Evolutionary conservation across 2,797 vertebrate species (phyloP).

Genomic region (Acanthurus tractus): DNA sequence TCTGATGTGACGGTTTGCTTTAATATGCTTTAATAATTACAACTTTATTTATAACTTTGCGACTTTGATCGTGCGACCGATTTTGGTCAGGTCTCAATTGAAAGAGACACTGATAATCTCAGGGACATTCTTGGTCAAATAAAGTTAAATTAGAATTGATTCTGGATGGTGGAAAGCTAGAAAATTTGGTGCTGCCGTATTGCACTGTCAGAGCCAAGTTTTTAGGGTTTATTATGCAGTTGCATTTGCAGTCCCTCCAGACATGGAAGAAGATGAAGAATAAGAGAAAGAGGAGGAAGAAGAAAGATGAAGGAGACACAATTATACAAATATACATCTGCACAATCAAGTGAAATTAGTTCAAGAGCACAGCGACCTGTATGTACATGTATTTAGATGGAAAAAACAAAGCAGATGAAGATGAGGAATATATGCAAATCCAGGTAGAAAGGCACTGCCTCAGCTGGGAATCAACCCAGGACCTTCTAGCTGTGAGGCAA

Average conservation of each 20-base stretch:
- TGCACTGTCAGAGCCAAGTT: not conserved
- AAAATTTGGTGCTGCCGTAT: slow-evolving; percentile 18
- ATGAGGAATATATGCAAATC: no score
- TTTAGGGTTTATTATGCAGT: not conserved
- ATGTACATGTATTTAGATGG: no score
- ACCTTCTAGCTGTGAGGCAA: no score
- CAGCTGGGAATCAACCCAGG: no score
- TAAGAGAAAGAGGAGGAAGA: no score
- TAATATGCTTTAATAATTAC: slow-evolving; percentile 16
- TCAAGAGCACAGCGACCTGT: no score
- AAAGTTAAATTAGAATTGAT: slow-evolving; percentile 31
- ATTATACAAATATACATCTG: slow-evolving; percentile 3
- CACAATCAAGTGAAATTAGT: not conserved
- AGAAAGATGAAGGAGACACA: no score
- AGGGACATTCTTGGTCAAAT: slow-evolving; percentile 6
- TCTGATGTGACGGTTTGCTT: slow-evolving; percentile 29
- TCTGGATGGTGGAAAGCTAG: slow-evolving; percentile 10
- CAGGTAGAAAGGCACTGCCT: no score
- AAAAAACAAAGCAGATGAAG: no score
- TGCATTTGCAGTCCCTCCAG: slow-evolving; percentile 7
- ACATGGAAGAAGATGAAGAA: not conserved
- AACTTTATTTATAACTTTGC: slow-evolving; percentile 1
- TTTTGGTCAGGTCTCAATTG: not conserved
- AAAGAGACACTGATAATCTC: not conserved
- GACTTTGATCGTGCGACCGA: not conserved